Evolutionary conservation across 2,797 vertebrate genomes (phyloP).

Genomic region (Taeniopygia guttata): DNA sequence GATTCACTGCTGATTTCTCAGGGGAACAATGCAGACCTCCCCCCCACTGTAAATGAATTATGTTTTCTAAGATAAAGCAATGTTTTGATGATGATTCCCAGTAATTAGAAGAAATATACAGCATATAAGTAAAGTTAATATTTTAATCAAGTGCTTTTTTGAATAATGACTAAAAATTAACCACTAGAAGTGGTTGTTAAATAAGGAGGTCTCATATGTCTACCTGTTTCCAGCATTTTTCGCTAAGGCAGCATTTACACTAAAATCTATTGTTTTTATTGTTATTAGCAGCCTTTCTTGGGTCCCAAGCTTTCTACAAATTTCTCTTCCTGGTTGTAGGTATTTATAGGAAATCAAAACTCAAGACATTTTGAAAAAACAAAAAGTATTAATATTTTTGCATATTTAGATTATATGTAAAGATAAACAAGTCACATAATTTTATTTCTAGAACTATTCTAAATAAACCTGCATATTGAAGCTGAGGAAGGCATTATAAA

Average conservation of each 20-base stretch:
- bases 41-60: not conserved
- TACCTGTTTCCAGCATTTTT: not conserved
- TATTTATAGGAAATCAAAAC: not conserved
- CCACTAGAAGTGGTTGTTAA: not conserved
- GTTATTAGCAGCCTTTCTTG: not conserved
- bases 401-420: constrained; percentile 1
- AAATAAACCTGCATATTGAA: constrained; percentile 6
- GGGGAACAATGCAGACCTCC: not conserved
- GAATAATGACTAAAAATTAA: not conserved
- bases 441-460: constrained; percentile 40
- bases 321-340: not conserved
- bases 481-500: constrained; percentile 51
- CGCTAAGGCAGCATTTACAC: not conserved
- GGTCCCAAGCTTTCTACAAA: not conserved
- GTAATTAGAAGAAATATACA: not conserved
- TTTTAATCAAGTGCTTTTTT: not conserved
- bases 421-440: not conserved
- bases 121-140: not conserved
- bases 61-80: not conserved
- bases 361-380: not conserved
- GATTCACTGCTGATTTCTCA: not conserved
- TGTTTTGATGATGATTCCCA: not conserved
- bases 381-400: not conserved
- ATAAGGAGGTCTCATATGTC: not conserved
- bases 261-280: not conserved